Percentiles rank a stretch among this genome's conserved stretches.
These are phyloP conservation scores for Patella pellucida DNA, from an alignment of 2,888 invertebrate species.

Conservation along the genomic window DNA sequence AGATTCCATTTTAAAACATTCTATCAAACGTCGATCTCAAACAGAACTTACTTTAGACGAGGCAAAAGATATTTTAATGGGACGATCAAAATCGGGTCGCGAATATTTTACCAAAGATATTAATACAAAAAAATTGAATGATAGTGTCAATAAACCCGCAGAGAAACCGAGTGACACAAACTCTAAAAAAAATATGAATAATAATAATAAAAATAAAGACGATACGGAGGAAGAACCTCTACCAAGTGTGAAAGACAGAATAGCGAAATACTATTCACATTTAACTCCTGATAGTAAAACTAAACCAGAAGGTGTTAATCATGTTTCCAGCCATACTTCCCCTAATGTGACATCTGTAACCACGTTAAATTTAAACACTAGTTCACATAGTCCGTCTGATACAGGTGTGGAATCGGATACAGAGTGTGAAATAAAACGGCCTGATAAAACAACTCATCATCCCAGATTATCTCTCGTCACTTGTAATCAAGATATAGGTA, in stretches of 20 bases:
- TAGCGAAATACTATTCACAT: conserved; percentile 45
- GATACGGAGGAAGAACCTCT: conserved; percentile 33
- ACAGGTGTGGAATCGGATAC: conserved; percentile 45
- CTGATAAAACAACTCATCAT: conserved; percentile 28
- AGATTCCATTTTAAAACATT: conserved; percentile 44
- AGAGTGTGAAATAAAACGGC: conserved; percentile 35
- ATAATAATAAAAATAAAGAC: not conserved
- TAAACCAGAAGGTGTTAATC: conserved; percentile 19
- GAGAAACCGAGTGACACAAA: conserved; percentile 1
- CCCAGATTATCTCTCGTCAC: conserved; percentile 27
- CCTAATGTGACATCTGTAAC: conserved; percentile 9
- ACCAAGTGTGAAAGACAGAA: conserved; percentile 49
- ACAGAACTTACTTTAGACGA: conserved; percentile 58
- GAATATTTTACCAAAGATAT: not conserved
- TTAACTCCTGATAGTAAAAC: conserved; percentile 16
- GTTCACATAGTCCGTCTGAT: conserved; percentile 25
- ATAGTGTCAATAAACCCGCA: conserved; percentile 13
- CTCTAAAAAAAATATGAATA: not conserved
- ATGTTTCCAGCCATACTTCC: conserved; percentile 35
- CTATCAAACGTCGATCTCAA: conserved; percentile 43
- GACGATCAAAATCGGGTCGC: conserved; percentile 51
- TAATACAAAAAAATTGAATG: not conserved
- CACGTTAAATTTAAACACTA: conserved; percentile 12
- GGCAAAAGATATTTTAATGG: conserved; percentile 60
- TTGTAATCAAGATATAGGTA: conserved; percentile 19